Conservation (phyloP, 2,113 vertebrate genomes). For the Oryctolagus cuniculus region DNA sequence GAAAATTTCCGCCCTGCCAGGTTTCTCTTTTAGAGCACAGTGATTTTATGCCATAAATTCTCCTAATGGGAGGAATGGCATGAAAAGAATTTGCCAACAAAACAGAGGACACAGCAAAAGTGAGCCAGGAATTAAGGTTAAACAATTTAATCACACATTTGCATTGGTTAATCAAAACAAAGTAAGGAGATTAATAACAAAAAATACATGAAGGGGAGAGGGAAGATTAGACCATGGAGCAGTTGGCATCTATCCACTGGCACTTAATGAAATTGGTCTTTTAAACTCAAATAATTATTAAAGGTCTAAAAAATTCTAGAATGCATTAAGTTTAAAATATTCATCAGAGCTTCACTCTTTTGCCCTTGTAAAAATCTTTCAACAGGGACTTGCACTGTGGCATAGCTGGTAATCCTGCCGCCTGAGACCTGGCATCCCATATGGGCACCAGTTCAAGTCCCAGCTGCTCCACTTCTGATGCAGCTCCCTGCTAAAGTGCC, state of each 20-base stretch:
- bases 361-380: slow-evolving; percentile 68
- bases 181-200: slow-evolving; percentile 5
- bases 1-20: slow-evolving; percentile 47
- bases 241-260: background rate
- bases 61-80: slow-evolving; percentile 43
- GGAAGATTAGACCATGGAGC: background rate
- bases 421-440: no score
- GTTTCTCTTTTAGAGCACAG: slow-evolving; percentile 27
- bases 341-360: slow-evolving; percentile 39
- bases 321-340: slow-evolving; percentile 61
- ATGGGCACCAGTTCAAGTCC: no score
- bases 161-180: slow-evolving; percentile 20
- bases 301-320: background rate
- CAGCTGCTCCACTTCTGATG: no score
- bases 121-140: slow-evolving; percentile 50
- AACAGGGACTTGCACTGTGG: background rate
- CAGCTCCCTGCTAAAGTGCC: no score
- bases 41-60: slow-evolving; percentile 67
- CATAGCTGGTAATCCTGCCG: no score
- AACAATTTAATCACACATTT: slow-evolving; percentile 22
- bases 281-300: slow-evolving; percentile 30
- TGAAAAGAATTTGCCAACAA: slow-evolving; percentile 63
- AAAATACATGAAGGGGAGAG: background rate
- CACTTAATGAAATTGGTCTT: slow-evolving; percentile 2
- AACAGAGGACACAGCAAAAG: slow-evolving; percentile 64